Conservation (phyloP, 2,113 vertebrate genomes). For the Cyphomyrus discorhynchus region DNA sequence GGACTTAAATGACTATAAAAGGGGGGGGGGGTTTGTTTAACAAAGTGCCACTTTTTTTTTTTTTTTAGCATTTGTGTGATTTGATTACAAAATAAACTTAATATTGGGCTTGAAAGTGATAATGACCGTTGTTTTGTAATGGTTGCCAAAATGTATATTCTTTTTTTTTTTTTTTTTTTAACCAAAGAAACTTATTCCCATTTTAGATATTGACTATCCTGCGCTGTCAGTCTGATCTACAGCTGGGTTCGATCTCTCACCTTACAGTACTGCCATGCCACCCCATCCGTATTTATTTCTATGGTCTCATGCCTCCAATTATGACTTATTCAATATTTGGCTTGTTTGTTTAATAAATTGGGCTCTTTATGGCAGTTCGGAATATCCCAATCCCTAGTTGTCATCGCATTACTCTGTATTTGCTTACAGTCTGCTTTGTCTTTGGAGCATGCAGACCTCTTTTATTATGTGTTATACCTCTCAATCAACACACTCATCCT, state of each 20-base stretch:
- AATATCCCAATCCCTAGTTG: neutral
- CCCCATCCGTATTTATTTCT: neutral
- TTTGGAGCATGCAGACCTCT: neutral
- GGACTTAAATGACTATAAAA: neutral
- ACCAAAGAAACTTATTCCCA: constrained; percentile 38
- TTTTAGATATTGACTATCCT: neutral
- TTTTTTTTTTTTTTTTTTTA: constrained; percentile 41
- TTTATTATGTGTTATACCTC: neutral
- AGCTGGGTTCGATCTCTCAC: neutral
- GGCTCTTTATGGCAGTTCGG: neutral
- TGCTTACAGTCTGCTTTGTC: neutral
- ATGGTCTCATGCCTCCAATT: neutral
- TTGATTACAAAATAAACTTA: neutral
- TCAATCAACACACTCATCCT: neutral
- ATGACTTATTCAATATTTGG: neutral
- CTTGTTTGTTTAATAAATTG: neutral
- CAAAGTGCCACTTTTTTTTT: constrained; percentile 7
- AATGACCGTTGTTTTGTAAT: neutral
- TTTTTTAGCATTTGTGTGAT: neutral
- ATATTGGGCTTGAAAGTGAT: neutral
- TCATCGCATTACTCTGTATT: neutral
- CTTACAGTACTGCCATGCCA: neutral
- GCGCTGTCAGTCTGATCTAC: constrained; percentile 8
- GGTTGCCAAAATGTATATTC: constrained; percentile 17
- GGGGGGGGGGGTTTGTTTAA: neutral